Evolutionary conservation across 2,888 invertebrate species (phyloP).

Genomic region (Hedya salicella): DNA sequence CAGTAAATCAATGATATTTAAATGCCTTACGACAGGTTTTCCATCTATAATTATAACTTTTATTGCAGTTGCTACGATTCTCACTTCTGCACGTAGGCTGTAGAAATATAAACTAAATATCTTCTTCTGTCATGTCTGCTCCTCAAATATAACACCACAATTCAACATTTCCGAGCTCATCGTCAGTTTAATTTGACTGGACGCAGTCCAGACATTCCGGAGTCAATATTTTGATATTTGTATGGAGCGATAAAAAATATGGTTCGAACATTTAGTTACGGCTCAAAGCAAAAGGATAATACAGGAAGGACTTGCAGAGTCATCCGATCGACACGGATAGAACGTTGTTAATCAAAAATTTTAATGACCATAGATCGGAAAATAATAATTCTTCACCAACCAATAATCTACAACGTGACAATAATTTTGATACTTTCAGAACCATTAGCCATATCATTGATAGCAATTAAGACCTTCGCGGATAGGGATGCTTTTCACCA

Average conservation of each 20-base stretch:
- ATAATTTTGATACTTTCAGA: slow-evolving; percentile 64
- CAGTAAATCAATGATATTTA: too few relatives aligned
- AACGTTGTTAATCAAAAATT: slow-evolving; percentile 84
- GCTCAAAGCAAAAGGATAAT: slow-evolving; percentile 76
- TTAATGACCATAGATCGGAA: slow-evolving; percentile 85
- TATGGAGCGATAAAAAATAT: slow-evolving; percentile 70
- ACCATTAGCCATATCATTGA: background rate
- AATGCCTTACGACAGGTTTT: too few relatives aligned
- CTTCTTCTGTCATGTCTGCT: too few relatives aligned
- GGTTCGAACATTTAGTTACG: slow-evolving; percentile 77
- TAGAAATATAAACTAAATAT: too few relatives aligned
- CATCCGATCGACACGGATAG: slow-evolving; percentile 83
- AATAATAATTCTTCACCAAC: slow-evolving; percentile 80
- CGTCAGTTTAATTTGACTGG: slow-evolving; percentile 48
- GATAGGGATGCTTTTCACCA: too few relatives aligned
- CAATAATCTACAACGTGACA: slow-evolving; percentile 50
- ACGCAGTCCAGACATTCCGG: slow-evolving; percentile 66
- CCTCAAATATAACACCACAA: background rate
- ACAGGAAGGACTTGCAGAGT: slow-evolving; percentile 72
- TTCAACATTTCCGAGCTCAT: background rate
- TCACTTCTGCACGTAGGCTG: too few relatives aligned
- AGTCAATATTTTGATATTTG: slow-evolving; percentile 76
- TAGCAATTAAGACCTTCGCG: too few relatives aligned
- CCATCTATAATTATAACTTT: too few relatives aligned
- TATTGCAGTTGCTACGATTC: too few relatives aligned